Conservation (phyloP, 2,113 vertebrate genomes). For the Glaucomys volans region DNA sequence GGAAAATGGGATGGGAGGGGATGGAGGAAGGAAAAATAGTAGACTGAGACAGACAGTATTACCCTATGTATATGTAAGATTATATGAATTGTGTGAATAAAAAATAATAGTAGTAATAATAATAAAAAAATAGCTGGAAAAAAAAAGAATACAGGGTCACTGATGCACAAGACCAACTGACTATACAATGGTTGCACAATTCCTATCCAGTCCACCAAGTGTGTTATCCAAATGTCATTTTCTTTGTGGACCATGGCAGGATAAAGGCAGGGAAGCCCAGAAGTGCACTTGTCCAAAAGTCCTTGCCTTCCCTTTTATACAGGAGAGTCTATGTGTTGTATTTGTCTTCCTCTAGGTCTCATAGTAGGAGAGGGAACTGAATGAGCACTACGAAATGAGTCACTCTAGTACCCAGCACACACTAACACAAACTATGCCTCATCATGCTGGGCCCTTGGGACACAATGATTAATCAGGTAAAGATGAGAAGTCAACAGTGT, state of each 20-base stretch:
- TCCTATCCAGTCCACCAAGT: neutral
- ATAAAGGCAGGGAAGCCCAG: slow-evolving; percentile 19
- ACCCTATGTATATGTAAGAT: too few relatives aligned
- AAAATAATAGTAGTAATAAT: too few relatives aligned
- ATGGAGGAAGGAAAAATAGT: too few relatives aligned
- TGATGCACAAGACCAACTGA: too few relatives aligned
- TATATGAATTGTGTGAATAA: too few relatives aligned
- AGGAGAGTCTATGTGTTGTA: neutral
- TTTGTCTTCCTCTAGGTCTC: slow-evolving; percentile 25
- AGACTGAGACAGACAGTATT: too few relatives aligned
- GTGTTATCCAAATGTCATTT: slow-evolving; percentile 10
- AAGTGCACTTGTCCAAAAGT: neutral
- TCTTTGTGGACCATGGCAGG: neutral
- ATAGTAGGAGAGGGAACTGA: neutral
- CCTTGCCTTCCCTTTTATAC: neutral
- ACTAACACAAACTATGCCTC: neutral
- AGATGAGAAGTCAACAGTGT: slow-evolving; percentile 1
- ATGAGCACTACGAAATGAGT: slow-evolving; percentile 1
- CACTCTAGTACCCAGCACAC: neutral
- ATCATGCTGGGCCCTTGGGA: neutral
- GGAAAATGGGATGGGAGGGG: too few relatives aligned
- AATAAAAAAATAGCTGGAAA: too few relatives aligned
- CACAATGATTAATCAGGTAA: neutral
- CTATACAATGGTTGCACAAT: neutral
- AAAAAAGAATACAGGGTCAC: slow-evolving; percentile 7